Evolutionary conservation across 2,888 invertebrate genomes (phyloP), one percentile per base, ranked within the genome.

Genomic region (Eretmocerus hayati): DNA sequence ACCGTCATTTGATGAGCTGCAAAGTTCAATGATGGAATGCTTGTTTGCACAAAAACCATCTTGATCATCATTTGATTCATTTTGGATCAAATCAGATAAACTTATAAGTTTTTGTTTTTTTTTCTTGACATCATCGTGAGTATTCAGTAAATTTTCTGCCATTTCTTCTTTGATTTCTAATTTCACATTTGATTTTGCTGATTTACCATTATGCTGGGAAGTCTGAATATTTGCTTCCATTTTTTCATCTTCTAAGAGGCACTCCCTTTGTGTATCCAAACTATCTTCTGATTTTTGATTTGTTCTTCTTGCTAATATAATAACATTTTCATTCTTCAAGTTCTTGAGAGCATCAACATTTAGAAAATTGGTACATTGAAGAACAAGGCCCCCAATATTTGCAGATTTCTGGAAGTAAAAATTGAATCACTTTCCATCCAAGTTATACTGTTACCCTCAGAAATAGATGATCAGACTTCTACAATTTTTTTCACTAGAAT

Each of bases 71-170:
- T 41, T 30, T 33, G 33, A 33, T 33, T 5, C 46, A n/a, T 26
- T 41, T 48, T 53, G 47, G 31, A 38, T 48, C 18, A 22, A 16
- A 18, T 42, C 21, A 36, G 49, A 56, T 20, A 61, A 56, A 19
- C 59, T 63, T 26, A 62, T 62, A 43, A 60, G 58, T 43, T 62
- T 60, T 26, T 63, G 55, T 46, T 58, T 62, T 41, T 59, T 61
- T 49, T 64, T 64, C 42, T 68, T 66, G 42, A 64, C 63, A 22
- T 65, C 64, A 44, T 60, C 59, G 39, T 58, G 56, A 32, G 60
- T 51, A 26, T 53, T 48, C 6, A 49, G 47, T 16, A 46, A 43
- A 15, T 53, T 54, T 30, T 60, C 58, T 33, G 53, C 48, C 15
- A 30, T 18, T 48, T 64, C 60, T 16, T 48, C 39, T 19, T 62